A percentile compares a stretch with the other conserved stretches of the same genome.
Conservation (phyloP, 2,888 invertebrate species). For the Drosophila borborema region DNA sequence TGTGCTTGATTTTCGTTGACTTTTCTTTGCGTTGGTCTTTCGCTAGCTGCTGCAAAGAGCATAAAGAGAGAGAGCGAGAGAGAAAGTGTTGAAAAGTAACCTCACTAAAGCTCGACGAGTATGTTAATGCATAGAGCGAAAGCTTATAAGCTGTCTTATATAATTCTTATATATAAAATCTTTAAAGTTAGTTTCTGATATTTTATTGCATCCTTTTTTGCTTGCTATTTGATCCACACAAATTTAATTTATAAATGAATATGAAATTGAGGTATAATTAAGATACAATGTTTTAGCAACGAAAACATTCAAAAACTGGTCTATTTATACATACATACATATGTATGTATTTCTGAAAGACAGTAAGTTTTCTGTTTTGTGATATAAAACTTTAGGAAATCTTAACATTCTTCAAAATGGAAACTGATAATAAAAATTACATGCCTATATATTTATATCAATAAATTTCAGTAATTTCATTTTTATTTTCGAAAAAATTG, state of each 20-base stretch:
- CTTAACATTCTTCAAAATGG: no score
- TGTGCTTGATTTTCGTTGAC: conserved; percentile 3
- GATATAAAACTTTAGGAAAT: no score
- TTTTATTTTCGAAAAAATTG: conserved; percentile 11
- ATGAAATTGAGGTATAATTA: no score
- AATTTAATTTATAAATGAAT: neutral
- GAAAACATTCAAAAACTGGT: neutral
- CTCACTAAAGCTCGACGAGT: conserved; percentile 2
- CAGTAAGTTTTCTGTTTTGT: no score
- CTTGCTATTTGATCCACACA: neutral
- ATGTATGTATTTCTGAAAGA: no score
- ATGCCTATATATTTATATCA: no score
- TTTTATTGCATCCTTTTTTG: neutral
- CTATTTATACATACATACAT: no score
- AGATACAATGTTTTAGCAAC: neutral
- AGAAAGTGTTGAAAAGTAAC: conserved; percentile 6
- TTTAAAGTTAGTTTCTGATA: neutral
- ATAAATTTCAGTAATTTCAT: no score
- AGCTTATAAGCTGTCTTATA: neutral
- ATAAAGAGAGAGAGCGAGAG: conserved; percentile 1
- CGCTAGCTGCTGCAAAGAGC: conserved; percentile 2
- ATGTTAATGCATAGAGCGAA: neutral
- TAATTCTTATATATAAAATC: neutral
- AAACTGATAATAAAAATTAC: no score
- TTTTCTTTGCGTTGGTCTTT: conserved; percentile 32